Evolutionary conservation across 2,113 vertebrate genomes (phyloP), one percentile per base, ranked within the genome.

Genomic region (Sterrhoptilus dennistouni): DNA sequence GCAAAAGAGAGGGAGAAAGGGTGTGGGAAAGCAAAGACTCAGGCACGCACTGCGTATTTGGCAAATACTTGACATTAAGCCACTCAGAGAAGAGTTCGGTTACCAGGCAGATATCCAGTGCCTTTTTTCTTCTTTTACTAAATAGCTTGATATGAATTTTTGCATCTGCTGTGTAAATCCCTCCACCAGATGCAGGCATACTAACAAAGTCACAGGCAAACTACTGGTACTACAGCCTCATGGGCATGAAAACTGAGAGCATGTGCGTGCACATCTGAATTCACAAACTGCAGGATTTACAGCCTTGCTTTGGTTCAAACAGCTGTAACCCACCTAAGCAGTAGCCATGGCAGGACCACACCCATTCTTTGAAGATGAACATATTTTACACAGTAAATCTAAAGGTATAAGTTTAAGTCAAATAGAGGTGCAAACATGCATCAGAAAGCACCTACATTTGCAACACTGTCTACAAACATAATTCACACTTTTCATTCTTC

Each of bases 1-100:
- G 47, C 18, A 83, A 75, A 77, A 45, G 74, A 49, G 11, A 72
- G 45, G 45, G 35, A 95, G 59, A 91, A 84, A 93, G 42, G 40
- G 61, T 70, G 72, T 29, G 60, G 50, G 59, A 96, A 95, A 93
- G 71, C 33, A 88, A 91, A 80, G 47, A 92, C 38, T 90, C 1
- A 2, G 52, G n/a, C 90, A 90, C 2, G 2, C 8, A 66, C 8
- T 38, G 33, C 6, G 1, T 80, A 91, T 65, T 27, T 95, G 63
- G 89, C 57, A 80, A 83, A 79, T 4, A 3, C 29, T 91, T 68
- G 53, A 65, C 9, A 33, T 12, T 64, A 79, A 45, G 33, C 29
- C 42, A 33, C 75, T 83, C 35, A 35, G 54, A 85, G 74, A 74
- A 83, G 24, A 70, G 22, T 4, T 23, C 60, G 33, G 59, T 54